Percentiles rank a stretch among this genome's conserved stretches.
phyloP scores from a whole-genome alignment of 2,113 vertebrate species.

The Notothenia coriiceps region DNA sequence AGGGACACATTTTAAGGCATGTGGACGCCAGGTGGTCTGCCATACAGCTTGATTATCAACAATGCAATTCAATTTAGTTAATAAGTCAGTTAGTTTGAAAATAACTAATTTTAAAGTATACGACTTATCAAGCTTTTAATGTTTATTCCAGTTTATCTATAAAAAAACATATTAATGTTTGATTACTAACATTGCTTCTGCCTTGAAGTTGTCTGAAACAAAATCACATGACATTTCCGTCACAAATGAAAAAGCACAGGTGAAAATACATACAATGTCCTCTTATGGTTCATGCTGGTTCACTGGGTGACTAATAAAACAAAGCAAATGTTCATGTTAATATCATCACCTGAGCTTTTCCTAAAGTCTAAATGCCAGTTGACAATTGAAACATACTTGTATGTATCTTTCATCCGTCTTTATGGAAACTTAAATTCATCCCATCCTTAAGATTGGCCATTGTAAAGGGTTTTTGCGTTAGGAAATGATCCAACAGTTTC shows the following conservation, averaged over 20 bases:
- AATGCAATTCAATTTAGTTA: no score
- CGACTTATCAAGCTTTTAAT: no score
- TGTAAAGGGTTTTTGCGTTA: background rate
- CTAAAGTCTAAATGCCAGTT: background rate
- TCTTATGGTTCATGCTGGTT: background rate
- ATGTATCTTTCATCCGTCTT: background rate
- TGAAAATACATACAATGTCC: background rate
- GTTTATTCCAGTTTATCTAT: no score
- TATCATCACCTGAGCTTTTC: background rate
- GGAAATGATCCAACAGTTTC: background rate
- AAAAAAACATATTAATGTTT: no score
- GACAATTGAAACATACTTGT: background rate
- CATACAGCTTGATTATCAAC: no score
- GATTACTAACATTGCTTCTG: no score
- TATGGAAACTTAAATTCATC: no score
- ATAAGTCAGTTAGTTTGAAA: no score
- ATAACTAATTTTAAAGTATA: no score
- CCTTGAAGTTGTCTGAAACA: background rate
- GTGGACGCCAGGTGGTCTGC: no score
- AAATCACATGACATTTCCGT: background rate
- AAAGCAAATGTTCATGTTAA: background rate
- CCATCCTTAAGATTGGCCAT: background rate
- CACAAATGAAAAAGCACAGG: background rate
- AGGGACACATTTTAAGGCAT: no score
- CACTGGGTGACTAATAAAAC: background rate